Evolutionary conservation across 2,888 invertebrate genomes (phyloP), one percentile per base, ranked within the genome.

Genomic region (Drosophila mercatorum): DNA sequence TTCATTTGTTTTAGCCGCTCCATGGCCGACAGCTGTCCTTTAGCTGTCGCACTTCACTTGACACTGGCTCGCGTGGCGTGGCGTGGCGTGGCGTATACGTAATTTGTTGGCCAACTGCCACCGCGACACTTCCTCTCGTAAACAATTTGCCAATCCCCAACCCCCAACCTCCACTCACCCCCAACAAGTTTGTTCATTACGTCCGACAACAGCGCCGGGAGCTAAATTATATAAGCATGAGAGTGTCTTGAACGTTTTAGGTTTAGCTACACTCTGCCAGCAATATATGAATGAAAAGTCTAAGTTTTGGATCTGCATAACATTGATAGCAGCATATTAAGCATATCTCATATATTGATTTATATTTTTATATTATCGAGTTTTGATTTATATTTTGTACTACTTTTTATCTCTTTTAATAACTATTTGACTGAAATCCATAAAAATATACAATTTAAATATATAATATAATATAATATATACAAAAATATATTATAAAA

Each of bases 81-180:
- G 64, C 69, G 17, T 22, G 12, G 51, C 68, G 41, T 63, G 60
- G 57, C 78, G 70, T 78, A 77, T 67, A 77, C 78, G 74, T 74
- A 66, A 78, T 77, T 74, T 70, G 57, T 67, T 78, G 69, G 62
- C 52, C 78, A 62, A 62, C 76, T 73, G 78, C 74, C 58, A 76
- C 59, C 53, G 14, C 26, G 60, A 12, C 55, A 52, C 40, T 59
- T 72, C 57, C 52, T 17, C 46, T 51, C 57, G 59, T 22, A 51
- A 72, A 49, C 75, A 64, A 72, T 61, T 43, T 47, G 17, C 34
- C 22, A 1, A 22, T 2, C 22, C 46, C 10, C 38, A 12, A 2
- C 7, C 31, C 6, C 31, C 28, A 28, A 3, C 28, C 31, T 5
- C 41, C 26, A 3, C 7, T 2, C 28, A 2, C 46, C 56, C 56